Percentiles rank a stretch among this genome's conserved stretches.
These are phyloP conservation scores for Lepeophtheirus nordmannii DNA, from an alignment of 2,888 invertebrate species.

Conservation along the genomic window DNA sequence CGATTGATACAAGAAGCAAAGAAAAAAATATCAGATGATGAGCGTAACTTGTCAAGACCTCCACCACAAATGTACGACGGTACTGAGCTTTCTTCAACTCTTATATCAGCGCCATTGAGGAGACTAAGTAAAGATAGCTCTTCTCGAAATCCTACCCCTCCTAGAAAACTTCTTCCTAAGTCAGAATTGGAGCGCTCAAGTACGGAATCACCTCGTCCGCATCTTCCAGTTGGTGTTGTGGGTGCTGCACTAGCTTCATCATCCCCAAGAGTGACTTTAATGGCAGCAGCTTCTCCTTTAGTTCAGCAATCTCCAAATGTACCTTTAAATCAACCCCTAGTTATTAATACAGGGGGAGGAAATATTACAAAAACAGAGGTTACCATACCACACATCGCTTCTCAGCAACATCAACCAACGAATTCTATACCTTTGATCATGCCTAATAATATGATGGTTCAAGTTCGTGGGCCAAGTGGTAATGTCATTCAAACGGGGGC, in stretches of 20 bases:
- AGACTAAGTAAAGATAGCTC: neutral
- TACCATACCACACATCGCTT: neutral
- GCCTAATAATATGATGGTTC: neutral
- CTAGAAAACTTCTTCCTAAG: slow-evolving; percentile 21
- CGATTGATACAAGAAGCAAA: slow-evolving; percentile 21
- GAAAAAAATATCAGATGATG: slow-evolving; percentile 13
- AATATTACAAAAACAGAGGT: no score
- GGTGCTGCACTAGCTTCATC: slow-evolving; percentile 12
- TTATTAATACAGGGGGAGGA: slow-evolving; percentile 14
- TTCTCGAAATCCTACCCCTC: slow-evolving; percentile 17
- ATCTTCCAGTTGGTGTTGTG: slow-evolving; percentile 23
- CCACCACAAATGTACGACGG: neutral
- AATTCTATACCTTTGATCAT: neutral
- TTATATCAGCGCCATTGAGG: neutral
- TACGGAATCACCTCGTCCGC: neutral
- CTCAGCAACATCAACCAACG: neutral
- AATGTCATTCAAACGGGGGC: neutral
- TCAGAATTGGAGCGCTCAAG: neutral
- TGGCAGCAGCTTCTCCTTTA: neutral
- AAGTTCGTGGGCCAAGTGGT: neutral
- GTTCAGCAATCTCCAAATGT: neutral
- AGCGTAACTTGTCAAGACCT: neutral
- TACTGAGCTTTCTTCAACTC: neutral
- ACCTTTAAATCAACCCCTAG: slow-evolving; percentile 16
- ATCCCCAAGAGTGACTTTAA: neutral